Percentiles rank a stretch among this genome's conserved stretches.
These are phyloP conservation scores for Apteryx mantelli DNA, from an alignment of 2,113 vertebrate genomes.

Conservation along the genomic window DNA sequence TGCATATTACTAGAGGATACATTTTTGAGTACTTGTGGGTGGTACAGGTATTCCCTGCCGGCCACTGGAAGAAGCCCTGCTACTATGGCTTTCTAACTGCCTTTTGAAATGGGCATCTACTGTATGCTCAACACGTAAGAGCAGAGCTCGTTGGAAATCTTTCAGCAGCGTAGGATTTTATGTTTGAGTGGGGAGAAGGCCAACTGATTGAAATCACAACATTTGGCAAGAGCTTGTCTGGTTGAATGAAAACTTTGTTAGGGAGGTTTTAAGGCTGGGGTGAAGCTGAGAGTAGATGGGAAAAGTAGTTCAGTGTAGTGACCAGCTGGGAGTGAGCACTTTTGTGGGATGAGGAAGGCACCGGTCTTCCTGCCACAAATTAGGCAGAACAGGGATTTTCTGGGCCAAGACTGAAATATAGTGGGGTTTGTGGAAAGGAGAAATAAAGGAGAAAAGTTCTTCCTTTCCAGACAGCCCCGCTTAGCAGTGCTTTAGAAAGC, in stretches of 20 bases:
- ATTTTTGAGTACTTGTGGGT: background rate
- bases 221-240: background rate
- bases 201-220: background rate
- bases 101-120: background rate
- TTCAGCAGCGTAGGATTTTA: background rate
- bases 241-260: background rate
- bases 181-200: background rate
- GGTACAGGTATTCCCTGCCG: background rate
- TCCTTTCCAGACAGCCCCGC: background rate
- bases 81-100: background rate
- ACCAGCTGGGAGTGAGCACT: background rate
- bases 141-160: background rate
- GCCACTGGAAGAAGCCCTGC: background rate
- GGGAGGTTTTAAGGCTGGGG: background rate
- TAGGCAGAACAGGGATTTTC: background rate
- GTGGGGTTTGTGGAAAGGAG: background rate
- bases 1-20: background rate
- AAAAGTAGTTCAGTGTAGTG: background rate
- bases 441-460: background rate
- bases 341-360: background rate
- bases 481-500: background rate
- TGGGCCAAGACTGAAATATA: background rate
- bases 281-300: background rate
- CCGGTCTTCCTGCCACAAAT: background rate
- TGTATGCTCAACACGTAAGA: no score